These are phyloP conservation scores for Gymnorhina tibicen DNA, from an alignment of 2,113 vertebrate genomes.

Conservation along the genomic window DNA sequence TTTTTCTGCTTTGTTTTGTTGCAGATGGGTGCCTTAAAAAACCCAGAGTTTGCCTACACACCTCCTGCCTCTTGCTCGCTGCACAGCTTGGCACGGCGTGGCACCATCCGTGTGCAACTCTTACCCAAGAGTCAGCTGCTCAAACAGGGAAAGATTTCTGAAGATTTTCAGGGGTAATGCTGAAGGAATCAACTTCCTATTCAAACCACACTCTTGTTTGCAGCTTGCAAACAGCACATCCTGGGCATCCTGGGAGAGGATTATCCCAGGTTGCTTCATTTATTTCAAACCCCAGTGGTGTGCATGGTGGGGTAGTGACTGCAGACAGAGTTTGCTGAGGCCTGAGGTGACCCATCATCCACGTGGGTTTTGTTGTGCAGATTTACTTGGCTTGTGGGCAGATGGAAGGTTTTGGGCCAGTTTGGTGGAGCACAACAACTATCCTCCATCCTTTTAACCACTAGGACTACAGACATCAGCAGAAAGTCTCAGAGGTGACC, in stretches of 20 bases:
- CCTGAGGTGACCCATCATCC: not conserved
- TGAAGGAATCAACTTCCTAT: not conserved
- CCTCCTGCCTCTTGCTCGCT: not conserved
- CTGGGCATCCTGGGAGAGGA: not conserved
- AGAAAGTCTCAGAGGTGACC: constrained; percentile 64
- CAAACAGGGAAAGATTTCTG: not conserved
- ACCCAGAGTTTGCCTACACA: not conserved
- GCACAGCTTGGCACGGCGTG: not conserved
- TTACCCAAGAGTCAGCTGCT: not conserved
- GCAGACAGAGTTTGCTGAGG: not conserved
- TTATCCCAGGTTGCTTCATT: not conserved
- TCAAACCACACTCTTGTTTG: not conserved
- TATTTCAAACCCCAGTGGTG: not conserved
- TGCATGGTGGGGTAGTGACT: not conserved
- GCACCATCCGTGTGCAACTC: not conserved
- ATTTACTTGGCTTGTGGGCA: constrained; percentile 71
- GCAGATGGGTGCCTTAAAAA: not conserved
- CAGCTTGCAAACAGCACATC: not conserved
- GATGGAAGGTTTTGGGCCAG: not conserved
- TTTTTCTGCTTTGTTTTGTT: not conserved
- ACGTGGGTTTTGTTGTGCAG: not conserved
- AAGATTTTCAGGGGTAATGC: not conserved
- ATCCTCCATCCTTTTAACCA: constrained; percentile 73
- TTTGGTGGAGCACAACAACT: constrained; percentile 60
- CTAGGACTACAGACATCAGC: constrained; percentile 27